Conservation (phyloP, 92 coral and sea anemone species). For the Porites evermanni region DNA sequence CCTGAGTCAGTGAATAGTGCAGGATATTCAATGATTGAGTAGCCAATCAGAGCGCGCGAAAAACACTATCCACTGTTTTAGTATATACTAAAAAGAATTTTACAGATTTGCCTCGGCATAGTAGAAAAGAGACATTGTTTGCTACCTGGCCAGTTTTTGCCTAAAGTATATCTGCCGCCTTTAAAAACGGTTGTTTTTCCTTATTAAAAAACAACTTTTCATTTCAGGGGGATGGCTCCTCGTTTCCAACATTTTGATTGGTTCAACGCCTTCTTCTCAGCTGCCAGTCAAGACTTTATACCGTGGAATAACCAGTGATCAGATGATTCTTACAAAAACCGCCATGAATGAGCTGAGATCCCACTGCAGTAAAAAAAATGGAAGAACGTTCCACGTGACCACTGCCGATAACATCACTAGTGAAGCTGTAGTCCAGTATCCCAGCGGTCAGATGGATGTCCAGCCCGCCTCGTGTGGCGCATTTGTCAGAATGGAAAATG, state of each 20-base stretch:
- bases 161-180: too few species aligned
- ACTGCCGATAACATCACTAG: constrained; percentile 38
- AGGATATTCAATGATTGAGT: too few species aligned
- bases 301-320: constrained; percentile 7
- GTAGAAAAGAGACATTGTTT: too few species aligned
- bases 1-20: too few species aligned
- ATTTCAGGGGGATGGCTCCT: background rate
- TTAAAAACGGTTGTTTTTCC: too few species aligned
- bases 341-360: constrained; percentile 44
- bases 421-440: constrained; percentile 30
- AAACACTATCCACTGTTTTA: too few species aligned
- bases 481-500: constrained; percentile 13
- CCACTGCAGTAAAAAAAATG: constrained; percentile 44
- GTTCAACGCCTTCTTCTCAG: background rate
- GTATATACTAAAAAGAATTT: too few species aligned
- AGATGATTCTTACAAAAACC: background rate
- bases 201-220: too few species aligned
- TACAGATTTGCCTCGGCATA: too few species aligned
- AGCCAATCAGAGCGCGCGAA: too few species aligned
- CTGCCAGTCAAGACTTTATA: background rate
- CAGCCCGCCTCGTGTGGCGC: constrained; percentile 48
- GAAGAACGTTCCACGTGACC: constrained; percentile 39
- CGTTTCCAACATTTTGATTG: background rate
- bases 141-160: too few species aligned
- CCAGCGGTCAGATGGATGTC: constrained; percentile 31